These are phyloP conservation scores for Agonopterix arenella DNA, from an alignment of 2,888 invertebrate species.

Conservation along the genomic window DNA sequence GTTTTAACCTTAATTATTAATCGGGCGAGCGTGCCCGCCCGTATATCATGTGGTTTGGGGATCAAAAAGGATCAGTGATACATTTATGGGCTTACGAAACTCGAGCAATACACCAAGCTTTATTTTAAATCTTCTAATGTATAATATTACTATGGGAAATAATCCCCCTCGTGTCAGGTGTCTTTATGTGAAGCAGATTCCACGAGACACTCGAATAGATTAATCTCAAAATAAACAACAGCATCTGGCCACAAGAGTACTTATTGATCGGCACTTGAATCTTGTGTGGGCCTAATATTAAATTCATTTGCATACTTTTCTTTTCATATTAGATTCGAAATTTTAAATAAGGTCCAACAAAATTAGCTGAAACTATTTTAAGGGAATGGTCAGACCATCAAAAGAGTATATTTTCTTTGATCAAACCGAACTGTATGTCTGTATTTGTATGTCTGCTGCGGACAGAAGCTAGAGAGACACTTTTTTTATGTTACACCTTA, in stretches of 20 bases:
- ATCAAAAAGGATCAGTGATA: slow-evolving; percentile 25
- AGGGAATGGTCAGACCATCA: too few relatives aligned
- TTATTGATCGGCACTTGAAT: slow-evolving; percentile 26
- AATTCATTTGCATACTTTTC: slow-evolving; percentile 5
- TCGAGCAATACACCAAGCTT: slow-evolving; percentile 7
- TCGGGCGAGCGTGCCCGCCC: slow-evolving; percentile 13
- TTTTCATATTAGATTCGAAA: background rate
- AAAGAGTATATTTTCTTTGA: too few relatives aligned
- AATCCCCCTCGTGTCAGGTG: slow-evolving; percentile 17
- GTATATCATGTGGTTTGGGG: slow-evolving; percentile 19
- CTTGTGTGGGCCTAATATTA: slow-evolving; percentile 13
- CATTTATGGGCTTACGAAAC: slow-evolving; percentile 19
- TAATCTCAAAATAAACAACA: slow-evolving; percentile 13
- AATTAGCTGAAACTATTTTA: too few relatives aligned
- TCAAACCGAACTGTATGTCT: too few relatives aligned
- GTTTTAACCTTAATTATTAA: slow-evolving; percentile 19
- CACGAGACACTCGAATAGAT: slow-evolving; percentile 12
- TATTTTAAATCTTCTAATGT: slow-evolving; percentile 5
- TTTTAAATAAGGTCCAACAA: too few relatives aligned
- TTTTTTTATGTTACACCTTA: too few relatives aligned
- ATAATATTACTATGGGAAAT: slow-evolving; percentile 6
- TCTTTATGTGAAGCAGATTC: slow-evolving; percentile 8
- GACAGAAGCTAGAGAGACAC: too few relatives aligned
- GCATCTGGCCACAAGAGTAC: slow-evolving; percentile 18
- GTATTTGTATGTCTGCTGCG: too few relatives aligned